Percentiles rank a stretch among this genome's conserved stretches.
These are phyloP conservation scores for Drosophila crucigera DNA, from an alignment of 2,888 invertebrate species.

Conservation along the genomic window DNA sequence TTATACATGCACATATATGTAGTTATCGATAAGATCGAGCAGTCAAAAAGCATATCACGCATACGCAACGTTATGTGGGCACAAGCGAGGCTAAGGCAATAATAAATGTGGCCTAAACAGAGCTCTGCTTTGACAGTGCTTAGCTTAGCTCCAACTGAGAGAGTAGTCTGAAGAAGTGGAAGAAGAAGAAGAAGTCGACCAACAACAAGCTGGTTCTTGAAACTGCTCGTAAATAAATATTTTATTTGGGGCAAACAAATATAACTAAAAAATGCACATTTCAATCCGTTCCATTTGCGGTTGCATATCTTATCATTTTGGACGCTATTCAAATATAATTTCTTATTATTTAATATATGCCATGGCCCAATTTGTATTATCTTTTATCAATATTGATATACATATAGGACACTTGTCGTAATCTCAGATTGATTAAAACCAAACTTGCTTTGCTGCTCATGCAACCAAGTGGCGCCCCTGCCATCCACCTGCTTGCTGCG, in stretches of 20 bases:
- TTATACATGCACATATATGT: slow-evolving; percentile 23
- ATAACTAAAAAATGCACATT: neutral
- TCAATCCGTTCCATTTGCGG: neutral
- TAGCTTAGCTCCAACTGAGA: neutral
- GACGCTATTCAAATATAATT: slow-evolving; percentile 1
- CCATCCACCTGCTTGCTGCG: neutral
- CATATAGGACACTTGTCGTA: slow-evolving; percentile 10
- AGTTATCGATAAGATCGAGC: slow-evolving; percentile 61
- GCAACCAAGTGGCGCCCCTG: slow-evolving; percentile 15
- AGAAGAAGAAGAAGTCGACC: neutral
- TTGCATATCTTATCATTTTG: slow-evolving; percentile 24
- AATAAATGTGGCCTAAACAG: neutral
- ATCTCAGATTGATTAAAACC: slow-evolving; percentile 25
- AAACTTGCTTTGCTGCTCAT: slow-evolving; percentile 24
- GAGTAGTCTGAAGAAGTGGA: neutral
- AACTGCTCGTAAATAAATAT: neutral
- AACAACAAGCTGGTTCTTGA: neutral
- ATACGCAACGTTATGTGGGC: slow-evolving; percentile 60
- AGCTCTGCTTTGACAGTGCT: neutral
- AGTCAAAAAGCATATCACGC: slow-evolving; percentile 59
- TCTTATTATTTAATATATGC: neutral
- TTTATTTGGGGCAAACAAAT: neutral
- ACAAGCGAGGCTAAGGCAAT: slow-evolving; percentile 3
- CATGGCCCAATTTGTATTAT: slow-evolving; percentile 15
- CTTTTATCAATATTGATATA: slow-evolving; percentile 12